Evolutionary conservation across 2,888 invertebrate genomes (phyloP), one percentile per base, ranked within the genome.

Genomic region (Pandemis heparana): DNA sequence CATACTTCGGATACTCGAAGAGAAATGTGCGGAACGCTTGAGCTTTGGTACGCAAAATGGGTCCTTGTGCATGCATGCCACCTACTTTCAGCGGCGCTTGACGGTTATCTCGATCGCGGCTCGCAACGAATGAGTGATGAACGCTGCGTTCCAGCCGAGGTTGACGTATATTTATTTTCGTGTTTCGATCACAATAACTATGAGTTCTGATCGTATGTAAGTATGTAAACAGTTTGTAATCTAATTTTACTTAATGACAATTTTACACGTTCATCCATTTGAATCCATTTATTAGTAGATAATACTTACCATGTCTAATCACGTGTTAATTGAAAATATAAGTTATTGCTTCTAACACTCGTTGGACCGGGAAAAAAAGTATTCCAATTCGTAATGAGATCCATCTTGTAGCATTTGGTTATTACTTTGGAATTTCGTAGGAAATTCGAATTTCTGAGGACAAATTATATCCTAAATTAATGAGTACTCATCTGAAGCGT

Each of bases 401-500:
- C 23, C 5, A 23, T 56, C 23, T 56, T 23, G 5, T 4, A 56
- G 12, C 56, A 23, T 56, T 23, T 56, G 56, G 23, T 56, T 23
- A 23, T 56, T 18, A 23, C 23, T 56, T 16, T 41, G 16, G 5
- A 43, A n/a, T 16, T 62, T 41, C 62, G 39, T 9, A 4, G 41
- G 12, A 41, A 60, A 60, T 60, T 18, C 6, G 8, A 56, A 56
- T 56, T 32, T 56, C 32, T 39, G 56, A 59, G n/a, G 59, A 61
- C 32, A 67, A 53, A 48, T 65, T 41, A 65, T 60, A 63, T 38
- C 18, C 51, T 73, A 81, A 79, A 75, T 78, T 85, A 85, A 83
- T 83, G 81, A 85, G 80, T 77, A 80, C 80, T 77, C 78, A 80
- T 79, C 82, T 82, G 79, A 80, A 80, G 79, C 76, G 77, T 77